phyloP scores from a whole-genome alignment of 1,140 invertebrate species.

The Cherax quadricarinatus region DNA sequence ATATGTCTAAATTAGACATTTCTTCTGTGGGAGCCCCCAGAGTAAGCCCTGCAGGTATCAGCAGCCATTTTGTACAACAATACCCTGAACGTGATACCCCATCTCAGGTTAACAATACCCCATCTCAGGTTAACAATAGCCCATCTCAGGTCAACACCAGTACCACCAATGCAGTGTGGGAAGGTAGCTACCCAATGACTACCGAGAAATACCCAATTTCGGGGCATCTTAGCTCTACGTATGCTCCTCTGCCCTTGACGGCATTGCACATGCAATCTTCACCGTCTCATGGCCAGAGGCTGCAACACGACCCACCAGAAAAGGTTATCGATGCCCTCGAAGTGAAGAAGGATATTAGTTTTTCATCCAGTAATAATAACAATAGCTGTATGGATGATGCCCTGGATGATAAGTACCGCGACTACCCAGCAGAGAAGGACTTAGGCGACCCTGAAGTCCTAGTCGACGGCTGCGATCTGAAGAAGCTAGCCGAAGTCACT shows the following conservation, averaged over 20 bases:
- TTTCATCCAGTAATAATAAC: constrained; percentile 33
- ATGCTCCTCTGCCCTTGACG: constrained; percentile 61
- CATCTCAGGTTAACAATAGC: constrained; percentile 48
- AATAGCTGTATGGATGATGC: constrained; percentile 23
- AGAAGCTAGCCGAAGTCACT: constrained; percentile 65
- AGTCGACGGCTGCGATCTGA: constrained; percentile 62
- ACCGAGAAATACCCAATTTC: constrained; percentile 74
- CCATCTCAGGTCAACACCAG: constrained; percentile 49
- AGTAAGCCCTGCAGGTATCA: constrained; percentile 52
- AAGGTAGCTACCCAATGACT: constrained; percentile 71
- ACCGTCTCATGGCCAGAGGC: constrained; percentile 52
- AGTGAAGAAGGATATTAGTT: constrained; percentile 58
- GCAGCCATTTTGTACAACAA: constrained; percentile 71
- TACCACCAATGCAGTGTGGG: constrained; percentile 49
- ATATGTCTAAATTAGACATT: constrained; percentile 49
- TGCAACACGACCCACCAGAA: constrained; percentile 48
- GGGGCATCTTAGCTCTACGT: constrained; percentile 71
- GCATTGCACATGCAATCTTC: constrained; percentile 56
- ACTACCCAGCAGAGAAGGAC: constrained; percentile 72
- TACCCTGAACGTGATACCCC: constrained; percentile 73
- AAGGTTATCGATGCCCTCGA: constrained; percentile 58
- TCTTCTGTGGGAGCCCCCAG: constrained; percentile 57
- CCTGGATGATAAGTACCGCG: constrained; percentile 64
- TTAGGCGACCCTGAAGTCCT: constrained; percentile 51
- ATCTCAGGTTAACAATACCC: not conserved